A percentile compares a stretch with the other conserved stretches of the same genome.
Conservation (phyloP, 2,888 invertebrate genomes). For the Oxycera nigricornis region DNA sequence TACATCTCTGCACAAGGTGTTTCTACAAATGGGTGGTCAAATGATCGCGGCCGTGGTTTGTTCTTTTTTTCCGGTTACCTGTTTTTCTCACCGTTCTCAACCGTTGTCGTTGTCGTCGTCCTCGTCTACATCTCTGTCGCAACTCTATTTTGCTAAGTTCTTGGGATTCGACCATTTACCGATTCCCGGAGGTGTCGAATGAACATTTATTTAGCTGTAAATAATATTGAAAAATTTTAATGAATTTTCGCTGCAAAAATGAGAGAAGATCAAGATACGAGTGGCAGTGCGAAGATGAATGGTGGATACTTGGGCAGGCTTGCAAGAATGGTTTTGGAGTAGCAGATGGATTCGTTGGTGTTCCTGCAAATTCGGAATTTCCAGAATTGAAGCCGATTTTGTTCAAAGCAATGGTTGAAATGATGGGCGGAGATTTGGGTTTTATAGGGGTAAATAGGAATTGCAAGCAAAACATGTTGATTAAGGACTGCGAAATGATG, state of each 20-base stretch:
- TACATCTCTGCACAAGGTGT: constrained; percentile 46
- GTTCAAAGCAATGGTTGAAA: too few species aligned
- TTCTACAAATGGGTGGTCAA: constrained; percentile 46
- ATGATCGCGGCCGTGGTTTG: not conserved
- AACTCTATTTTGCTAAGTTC: constrained; percentile 16
- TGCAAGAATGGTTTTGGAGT: too few species aligned
- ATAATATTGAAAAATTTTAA: constrained; percentile 33
- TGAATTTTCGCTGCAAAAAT: constrained; percentile 16
- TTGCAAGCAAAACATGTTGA: too few species aligned
- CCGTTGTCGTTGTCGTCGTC: not conserved
- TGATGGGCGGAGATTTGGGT: too few species aligned
- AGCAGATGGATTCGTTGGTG: too few species aligned
- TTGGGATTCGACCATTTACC: constrained; percentile 26
- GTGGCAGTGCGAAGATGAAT: too few species aligned
- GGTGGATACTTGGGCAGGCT: too few species aligned
- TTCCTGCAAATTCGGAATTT: too few species aligned
- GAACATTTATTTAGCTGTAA: constrained; percentile 33
- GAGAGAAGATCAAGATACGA: not conserved
- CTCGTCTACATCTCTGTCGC: constrained; percentile 3
- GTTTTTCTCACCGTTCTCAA: not conserved
- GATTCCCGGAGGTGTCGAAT: constrained; percentile 32
- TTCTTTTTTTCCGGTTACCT: not conserved
- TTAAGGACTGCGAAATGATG: too few species aligned
- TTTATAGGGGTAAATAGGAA: too few species aligned
- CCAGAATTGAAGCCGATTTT: too few species aligned